Evolutionary conservation across 2,797 vertebrate genomes (phyloP).

Genomic region (Paratrypauchen microcephalus): DNA sequence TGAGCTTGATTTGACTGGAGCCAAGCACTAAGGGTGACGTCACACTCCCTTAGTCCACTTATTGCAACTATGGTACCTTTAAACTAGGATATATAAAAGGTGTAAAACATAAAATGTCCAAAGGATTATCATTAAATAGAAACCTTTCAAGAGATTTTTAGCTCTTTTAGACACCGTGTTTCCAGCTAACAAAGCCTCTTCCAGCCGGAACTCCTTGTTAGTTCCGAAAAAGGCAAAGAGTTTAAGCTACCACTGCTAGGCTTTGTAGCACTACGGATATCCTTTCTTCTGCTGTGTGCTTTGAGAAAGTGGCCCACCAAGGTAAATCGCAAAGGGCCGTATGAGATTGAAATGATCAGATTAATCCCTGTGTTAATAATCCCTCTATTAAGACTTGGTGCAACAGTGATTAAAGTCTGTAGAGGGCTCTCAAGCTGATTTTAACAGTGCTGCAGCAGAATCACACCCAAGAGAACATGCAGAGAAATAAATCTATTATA

Average conservation of each 20-base stretch:
- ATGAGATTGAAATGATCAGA: conserved; percentile 61
- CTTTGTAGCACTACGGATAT: conserved; percentile 27
- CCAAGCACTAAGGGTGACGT: no score
- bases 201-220: conserved; percentile 40
- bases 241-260: conserved; percentile 15
- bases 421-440: conserved; percentile 4
- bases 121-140: background rate
- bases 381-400: conserved; percentile 46
- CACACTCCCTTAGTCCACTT: no score
- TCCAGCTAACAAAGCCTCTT: conserved; percentile 47
- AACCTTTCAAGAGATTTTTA: background rate
- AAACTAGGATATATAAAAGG: background rate
- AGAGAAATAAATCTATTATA: conserved; percentile 19
- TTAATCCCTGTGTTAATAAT: conserved; percentile 67
- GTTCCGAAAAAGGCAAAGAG: conserved; percentile 38
- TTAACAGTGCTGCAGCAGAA: conserved; percentile 19
- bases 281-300: conserved; percentile 30
- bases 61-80: background rate
- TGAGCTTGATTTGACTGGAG: no score
- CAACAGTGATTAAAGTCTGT: conserved; percentile 49
- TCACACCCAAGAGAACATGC: conserved; percentile 9
- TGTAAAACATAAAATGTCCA: background rate
- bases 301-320: conserved; percentile 41
- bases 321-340: conserved; percentile 47
- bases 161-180: background rate